Conservation (phyloP, 2,113 vertebrate genomes). For the Buteo buteo region DNA sequence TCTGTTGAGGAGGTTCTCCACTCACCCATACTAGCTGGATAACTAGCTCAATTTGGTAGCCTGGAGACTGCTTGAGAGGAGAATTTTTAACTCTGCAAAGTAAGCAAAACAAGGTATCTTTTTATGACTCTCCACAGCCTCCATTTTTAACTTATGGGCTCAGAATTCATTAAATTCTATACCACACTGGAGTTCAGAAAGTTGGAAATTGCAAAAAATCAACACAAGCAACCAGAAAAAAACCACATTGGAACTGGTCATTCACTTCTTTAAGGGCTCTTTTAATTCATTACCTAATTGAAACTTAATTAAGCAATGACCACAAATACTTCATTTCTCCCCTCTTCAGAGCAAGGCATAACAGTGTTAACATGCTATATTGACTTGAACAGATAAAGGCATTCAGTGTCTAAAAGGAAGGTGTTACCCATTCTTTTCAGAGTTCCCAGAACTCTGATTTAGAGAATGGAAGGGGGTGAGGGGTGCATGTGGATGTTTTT, state of each 20-base stretch:
- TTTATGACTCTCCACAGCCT: background rate
- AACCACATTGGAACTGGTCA: background rate
- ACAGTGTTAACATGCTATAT: background rate
- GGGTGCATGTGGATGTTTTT: rapidly evolving
- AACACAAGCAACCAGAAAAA: background rate
- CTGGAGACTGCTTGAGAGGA: slow-evolving; percentile 93
- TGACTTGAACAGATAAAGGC: background rate
- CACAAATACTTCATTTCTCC: background rate
- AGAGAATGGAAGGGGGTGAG: background rate
- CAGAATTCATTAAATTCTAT: background rate
- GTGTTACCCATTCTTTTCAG: background rate
- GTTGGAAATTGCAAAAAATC: background rate
- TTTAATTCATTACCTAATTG: background rate
- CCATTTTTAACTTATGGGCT: background rate
- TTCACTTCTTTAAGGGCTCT: background rate
- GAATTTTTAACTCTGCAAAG: slow-evolving; percentile 89
- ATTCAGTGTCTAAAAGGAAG: background rate
- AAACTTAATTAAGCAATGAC: background rate
- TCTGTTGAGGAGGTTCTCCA: slow-evolving; percentile 95
- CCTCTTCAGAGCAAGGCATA: background rate
- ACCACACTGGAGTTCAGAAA: background rate
- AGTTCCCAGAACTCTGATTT: background rate
- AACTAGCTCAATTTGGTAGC: slow-evolving; percentile 94
- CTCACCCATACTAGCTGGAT: slow-evolving; percentile 97
- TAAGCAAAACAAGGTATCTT: background rate